Evolutionary conservation across 2,888 invertebrate genomes (phyloP).

Genomic region (Lepas anatifera): DNA sequence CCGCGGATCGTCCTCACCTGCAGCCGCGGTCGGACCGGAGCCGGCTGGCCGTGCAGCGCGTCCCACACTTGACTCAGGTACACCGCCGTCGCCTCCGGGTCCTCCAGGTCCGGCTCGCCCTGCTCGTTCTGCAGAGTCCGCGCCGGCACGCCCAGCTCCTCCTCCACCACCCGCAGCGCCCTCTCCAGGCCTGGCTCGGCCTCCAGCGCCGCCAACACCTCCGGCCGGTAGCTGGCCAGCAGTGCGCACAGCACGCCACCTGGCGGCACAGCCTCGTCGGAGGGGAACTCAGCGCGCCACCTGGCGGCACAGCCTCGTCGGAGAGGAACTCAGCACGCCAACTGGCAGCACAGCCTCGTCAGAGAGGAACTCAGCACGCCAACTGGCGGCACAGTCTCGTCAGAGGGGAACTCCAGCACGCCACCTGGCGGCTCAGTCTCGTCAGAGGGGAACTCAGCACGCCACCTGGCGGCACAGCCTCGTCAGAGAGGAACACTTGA

Average conservation of each 20-base stretch:
- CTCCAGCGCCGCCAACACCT: constrained; percentile 52
- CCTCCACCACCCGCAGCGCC: constrained; percentile 72
- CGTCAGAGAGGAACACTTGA: no score
- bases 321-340: constrained; percentile 31
- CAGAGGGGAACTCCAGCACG: constrained; percentile 25
- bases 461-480: constrained; percentile 38
- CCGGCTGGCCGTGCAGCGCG: constrained; percentile 66
- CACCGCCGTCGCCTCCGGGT: constrained; percentile 59
- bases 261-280: neutral
- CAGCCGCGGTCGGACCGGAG: constrained; percentile 21
- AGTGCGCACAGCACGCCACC: constrained; percentile 58
- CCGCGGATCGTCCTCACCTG: no score
- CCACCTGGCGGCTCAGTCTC: constrained; percentile 38
- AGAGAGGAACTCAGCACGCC: constrained; percentile 31
- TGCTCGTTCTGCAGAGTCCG: constrained; percentile 58
- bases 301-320: constrained; percentile 28
- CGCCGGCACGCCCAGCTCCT: constrained; percentile 56
- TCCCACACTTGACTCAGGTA: constrained; percentile 82
- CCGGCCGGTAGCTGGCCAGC: constrained; percentile 76
- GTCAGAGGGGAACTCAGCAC: constrained; percentile 23
- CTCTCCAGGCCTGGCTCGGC: constrained; percentile 55
- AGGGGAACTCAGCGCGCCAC: constrained; percentile 34
- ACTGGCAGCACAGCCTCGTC: constrained; percentile 33
- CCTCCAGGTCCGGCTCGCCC: constrained; percentile 49
- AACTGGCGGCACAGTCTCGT: constrained; percentile 33